Conservation (phyloP, 2,888 invertebrate genomes). For the Nephrotoma appendiculata region DNA sequence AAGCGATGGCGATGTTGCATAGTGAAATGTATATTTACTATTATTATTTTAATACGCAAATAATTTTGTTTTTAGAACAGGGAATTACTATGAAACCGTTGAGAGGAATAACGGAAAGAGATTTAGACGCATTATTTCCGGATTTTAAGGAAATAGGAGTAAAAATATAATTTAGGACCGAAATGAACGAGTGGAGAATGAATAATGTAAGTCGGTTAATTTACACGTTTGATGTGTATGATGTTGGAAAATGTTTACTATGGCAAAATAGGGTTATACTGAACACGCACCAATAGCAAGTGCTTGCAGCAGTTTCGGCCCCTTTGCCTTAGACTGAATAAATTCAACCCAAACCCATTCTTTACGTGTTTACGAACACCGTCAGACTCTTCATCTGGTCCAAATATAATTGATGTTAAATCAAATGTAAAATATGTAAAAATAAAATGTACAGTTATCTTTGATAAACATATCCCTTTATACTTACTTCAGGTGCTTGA, state of each 20-base stretch:
- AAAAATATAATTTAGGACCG: not conserved
- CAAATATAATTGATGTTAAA: not conserved
- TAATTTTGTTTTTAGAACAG: not conserved
- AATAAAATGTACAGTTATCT: not conserved
- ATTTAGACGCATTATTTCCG: not conserved
- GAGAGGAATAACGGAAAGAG: too few relatives aligned
- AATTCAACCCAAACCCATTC: not conserved
- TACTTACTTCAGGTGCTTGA: not conserved
- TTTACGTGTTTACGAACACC: too few relatives aligned
- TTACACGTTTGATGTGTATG: too few relatives aligned
- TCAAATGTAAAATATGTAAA: not conserved
- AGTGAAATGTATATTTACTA: too few relatives aligned
- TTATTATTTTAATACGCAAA: not conserved
- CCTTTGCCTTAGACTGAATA: not conserved
- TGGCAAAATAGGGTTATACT: not conserved
- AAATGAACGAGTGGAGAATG: not conserved
- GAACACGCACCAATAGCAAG: not conserved
- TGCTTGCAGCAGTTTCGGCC: not conserved
- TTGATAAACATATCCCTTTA: not conserved
- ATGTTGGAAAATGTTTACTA: too few relatives aligned
- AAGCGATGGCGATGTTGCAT: too few relatives aligned
- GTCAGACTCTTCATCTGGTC: too few relatives aligned
- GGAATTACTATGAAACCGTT: not conserved
- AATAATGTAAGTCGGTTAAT: too few relatives aligned
- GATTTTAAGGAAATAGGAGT: not conserved